Conservation (phyloP, 2,797 vertebrate genomes). For the Micropoecilia bifurca region DNA sequence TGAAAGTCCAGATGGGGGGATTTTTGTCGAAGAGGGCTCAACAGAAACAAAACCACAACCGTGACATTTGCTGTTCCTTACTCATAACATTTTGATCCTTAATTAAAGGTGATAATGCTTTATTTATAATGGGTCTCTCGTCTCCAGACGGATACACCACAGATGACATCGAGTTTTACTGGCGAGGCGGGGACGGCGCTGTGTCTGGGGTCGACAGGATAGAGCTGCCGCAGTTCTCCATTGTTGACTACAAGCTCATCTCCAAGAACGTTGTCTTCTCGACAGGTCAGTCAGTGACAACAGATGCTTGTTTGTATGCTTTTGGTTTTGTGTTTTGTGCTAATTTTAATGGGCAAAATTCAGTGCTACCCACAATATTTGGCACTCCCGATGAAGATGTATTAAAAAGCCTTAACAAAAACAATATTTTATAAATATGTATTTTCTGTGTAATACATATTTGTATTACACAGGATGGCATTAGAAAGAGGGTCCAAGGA, state of each 20-base stretch:
- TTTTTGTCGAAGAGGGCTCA: slow-evolving; percentile 8
- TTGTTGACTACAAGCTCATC: slow-evolving; percentile 97
- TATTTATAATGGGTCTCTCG: slow-evolving; percentile 27
- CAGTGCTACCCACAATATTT: not conserved
- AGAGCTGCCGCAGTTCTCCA: slow-evolving; percentile 98
- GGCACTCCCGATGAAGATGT: not conserved
- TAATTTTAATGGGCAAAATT: not conserved
- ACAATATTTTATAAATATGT: not conserved
- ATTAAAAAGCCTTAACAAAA: not conserved
- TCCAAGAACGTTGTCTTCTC: slow-evolving; percentile 99
- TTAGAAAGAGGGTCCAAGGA: not conserved
- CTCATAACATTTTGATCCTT: slow-evolving; percentile 7
- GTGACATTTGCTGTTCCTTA: slow-evolving; percentile 12
- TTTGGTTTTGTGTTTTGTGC: not conserved
- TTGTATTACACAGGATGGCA: not conserved
- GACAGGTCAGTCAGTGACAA: slow-evolving; percentile 83
- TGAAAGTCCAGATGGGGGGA: too few relatives aligned
- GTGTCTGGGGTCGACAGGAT: slow-evolving; percentile 97
- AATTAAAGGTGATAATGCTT: slow-evolving; percentile 14
- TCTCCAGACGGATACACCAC: slow-evolving; percentile 95
- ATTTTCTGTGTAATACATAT: not conserved
- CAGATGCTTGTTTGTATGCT: not conserved
- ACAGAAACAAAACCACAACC: slow-evolving; percentile 18
- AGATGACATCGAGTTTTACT: slow-evolving; percentile 98
- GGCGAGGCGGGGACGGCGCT: slow-evolving; percentile 93